Evolutionary conservation across 2,113 vertebrate genomes (phyloP), one percentile per base, ranked within the genome.

Genomic region (Castor canadensis): DNA sequence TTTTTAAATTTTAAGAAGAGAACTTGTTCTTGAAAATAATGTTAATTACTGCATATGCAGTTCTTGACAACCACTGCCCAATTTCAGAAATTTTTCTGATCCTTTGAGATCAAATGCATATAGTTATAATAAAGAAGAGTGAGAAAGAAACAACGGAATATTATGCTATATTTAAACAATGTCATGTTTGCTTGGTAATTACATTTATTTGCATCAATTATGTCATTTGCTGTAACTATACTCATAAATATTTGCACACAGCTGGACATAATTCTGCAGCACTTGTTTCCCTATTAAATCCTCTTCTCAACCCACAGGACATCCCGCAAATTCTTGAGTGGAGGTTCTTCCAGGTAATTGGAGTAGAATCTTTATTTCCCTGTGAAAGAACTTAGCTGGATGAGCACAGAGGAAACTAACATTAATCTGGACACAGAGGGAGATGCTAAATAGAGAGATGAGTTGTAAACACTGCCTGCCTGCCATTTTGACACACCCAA

Each of bases 401-500:
- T 94, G 69, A n/a, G 47, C 62, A 69, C 10, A 77, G 40, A 96
- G 64, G 38, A 91, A 77, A 83, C 35, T 16, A 85, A 58, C 52
- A 95, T 96, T 79, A 79, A 89, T 91, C 85, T 89, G 92, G 69
- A 94, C 96, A 75, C 73, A 82, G 60, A 87, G 30, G 60, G 32
- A 93, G 75, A 58, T 52, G 26, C 24, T 75, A 90, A 92, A 45
- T 60, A 85, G 72, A 97, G 84, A 94, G 77, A 91, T 91, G 91
- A 94, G 73, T 81, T 94, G 88, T 38, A 97, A 96, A 95, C 8
- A 73, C 54, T 17, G 58, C 81, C 54, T 86, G 58, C 62, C 90
- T 96, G 92, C 92, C 91, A 80, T 89, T 71, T 83, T 96, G 93
- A 96, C 82, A 96, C 69, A 81, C 86, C 82, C 64, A n/a, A 19